A percentile compares a stretch with the other conserved stretches of the same genome.
Evolutionary conservation across 1,140 invertebrate species (phyloP).

Genomic region (Tetramorium simillimum): DNA sequence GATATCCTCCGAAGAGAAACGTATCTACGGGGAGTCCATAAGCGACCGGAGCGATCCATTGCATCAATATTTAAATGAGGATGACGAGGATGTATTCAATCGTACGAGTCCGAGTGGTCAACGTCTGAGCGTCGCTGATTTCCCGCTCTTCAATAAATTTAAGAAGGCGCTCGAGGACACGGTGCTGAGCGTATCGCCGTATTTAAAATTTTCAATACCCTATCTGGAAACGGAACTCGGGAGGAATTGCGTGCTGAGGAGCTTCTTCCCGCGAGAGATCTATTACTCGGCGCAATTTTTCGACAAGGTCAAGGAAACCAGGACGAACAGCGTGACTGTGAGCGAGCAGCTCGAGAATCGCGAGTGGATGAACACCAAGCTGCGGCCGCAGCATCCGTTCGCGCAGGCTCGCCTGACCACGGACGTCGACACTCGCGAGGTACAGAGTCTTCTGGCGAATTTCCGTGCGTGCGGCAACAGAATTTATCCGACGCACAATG

Average conservation of each 20-base stretch:
- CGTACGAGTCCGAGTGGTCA: slow-evolving; percentile 77
- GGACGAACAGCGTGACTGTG: slow-evolving; percentile 59
- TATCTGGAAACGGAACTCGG: slow-evolving; percentile 95
- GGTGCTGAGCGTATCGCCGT: slow-evolving; percentile 94
- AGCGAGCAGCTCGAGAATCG: slow-evolving; percentile 64
- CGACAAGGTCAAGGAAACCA: slow-evolving; percentile 78
- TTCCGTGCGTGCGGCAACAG: slow-evolving; percentile 94
- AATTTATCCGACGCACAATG: slow-evolving; percentile 84
- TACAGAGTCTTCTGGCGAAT: slow-evolving; percentile 92
- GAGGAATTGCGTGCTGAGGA: slow-evolving; percentile 90
- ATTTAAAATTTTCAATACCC: slow-evolving; percentile 93
- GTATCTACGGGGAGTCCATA: slow-evolving; percentile 86
- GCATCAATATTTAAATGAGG: slow-evolving; percentile 88
- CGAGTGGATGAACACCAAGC: slow-evolving; percentile 65
- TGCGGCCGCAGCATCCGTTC: slow-evolving; percentile 89
- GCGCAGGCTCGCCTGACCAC: slow-evolving; percentile 89
- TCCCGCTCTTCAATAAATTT: slow-evolving; percentile 90
- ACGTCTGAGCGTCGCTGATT: slow-evolving; percentile 86
- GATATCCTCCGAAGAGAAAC: slow-evolving; percentile 84
- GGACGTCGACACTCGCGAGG: slow-evolving; percentile 86
- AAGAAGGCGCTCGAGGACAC: slow-evolving; percentile 91
- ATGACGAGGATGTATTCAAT: slow-evolving; percentile 84
- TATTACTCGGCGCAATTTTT: slow-evolving; percentile 89
- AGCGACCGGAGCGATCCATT: slow-evolving; percentile 92
- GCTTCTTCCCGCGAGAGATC: slow-evolving; percentile 92